Base-by-base conservation (phyloP, 2,888 invertebrate genomes). In the Aspidapion aeneum region DNA sequence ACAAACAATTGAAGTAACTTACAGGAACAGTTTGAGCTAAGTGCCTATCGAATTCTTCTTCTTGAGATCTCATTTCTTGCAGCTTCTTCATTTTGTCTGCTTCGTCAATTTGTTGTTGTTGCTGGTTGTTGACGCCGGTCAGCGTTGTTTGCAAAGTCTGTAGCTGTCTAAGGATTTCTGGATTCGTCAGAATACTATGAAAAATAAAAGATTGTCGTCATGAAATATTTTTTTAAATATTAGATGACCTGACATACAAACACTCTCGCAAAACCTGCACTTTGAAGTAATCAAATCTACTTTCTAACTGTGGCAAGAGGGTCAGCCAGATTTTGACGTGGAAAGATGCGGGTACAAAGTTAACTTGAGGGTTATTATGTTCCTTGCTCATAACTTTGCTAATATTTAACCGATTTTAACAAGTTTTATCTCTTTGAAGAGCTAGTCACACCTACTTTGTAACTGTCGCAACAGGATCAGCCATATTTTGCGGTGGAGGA, bases 111-210 rank as follows among this genome's bases (percentile, higher is more conserved):
- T n/a, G n/a, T 69, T 89, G 87, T 55, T 82, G 83, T 5, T 57
- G 60, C 2, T 63, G 63, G 55, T 85, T 83, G 12, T 60, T 57
- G 72, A 87, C 78, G 20, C 78, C 78, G 7, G 72, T 72, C 73
- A 80, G 75, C 19, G 82, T 79, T 62, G 81, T 79, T 69, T 83
- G 81, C 50, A 79, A 71, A 18, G 90, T 94, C 76, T 96, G 96
- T 57, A 97, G 82, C 74, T 96, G 96, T 61, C 95, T 85, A 78
- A 97, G 83, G 54, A 97, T 90, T 81, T 95, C 93, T 0, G 94
- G 93, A 81, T 95, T 94, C 59, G 90, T 89, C 60, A 94, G 78
- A 70, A 92, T 84, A 75, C 89, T 90, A 79, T 58, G 67, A 66
- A 22, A 58, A 56, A 63, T 12, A 18, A 20, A 56, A 35, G 35